Conservation (phyloP, 2,113 vertebrate species). For the Oenanthe oenanthe region DNA sequence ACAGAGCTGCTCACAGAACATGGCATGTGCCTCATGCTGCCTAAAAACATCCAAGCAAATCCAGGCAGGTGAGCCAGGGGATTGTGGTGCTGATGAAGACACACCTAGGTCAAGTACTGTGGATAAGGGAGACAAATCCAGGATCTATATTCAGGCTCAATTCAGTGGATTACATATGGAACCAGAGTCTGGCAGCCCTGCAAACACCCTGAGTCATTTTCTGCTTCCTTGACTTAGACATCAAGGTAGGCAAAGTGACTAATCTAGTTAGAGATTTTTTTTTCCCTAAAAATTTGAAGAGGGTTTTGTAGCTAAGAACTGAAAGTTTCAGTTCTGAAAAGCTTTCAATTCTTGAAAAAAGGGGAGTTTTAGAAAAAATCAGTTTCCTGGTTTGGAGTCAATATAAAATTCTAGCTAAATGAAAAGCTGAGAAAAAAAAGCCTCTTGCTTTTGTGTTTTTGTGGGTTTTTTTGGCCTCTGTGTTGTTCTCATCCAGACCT, state of each 20-base stretch:
- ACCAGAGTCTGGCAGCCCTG: neutral
- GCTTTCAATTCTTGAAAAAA: neutral
- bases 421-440: neutral
- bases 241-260: neutral
- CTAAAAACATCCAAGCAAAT: neutral
- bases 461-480: neutral
- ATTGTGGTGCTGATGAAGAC: neutral
- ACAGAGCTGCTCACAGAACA: neutral
- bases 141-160: neutral
- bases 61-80: neutral
- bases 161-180: neutral
- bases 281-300: neutral
- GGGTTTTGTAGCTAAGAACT: neutral
- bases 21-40: fast-evolving
- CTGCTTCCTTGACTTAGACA: neutral
- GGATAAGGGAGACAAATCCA: neutral
- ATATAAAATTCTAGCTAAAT: neutral
- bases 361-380: neutral
- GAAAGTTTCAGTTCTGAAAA: neutral
- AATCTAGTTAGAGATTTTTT: neutral
- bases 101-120: neutral
- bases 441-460: no score
- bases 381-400: neutral
- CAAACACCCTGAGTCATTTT: neutral
- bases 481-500: neutral